Evolutionary conservation across 2,797 vertebrate species (phyloP).

Genomic region (Brachyalestes nurse): DNA sequence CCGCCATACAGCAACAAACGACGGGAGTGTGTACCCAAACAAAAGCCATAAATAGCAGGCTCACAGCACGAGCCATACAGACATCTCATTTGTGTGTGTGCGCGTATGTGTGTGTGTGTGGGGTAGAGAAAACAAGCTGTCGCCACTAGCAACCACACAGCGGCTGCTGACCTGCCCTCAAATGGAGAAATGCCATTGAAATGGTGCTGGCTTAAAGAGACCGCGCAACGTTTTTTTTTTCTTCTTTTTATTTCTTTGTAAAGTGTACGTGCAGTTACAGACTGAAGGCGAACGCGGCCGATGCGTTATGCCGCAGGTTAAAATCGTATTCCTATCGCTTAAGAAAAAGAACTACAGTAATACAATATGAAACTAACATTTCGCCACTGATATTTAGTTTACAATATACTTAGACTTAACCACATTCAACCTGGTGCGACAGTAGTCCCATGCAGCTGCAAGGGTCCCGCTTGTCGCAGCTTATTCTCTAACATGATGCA

Average conservation of each 20-base stretch:
- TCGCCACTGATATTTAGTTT: too few relatives aligned
- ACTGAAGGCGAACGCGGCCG: too few relatives aligned
- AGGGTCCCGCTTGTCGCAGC: too few relatives aligned
- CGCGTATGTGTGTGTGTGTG: not conserved
- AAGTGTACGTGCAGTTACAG: not conserved
- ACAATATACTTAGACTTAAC: too few relatives aligned
- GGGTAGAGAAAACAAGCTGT: slow-evolving; percentile 22
- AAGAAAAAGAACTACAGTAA: too few relatives aligned
- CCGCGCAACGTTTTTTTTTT: not conserved
- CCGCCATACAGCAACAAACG: slow-evolving; percentile 23
- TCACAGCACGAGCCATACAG: slow-evolving; percentile 45
- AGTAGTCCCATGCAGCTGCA: too few relatives aligned
- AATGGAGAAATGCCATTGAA: slow-evolving; percentile 29
- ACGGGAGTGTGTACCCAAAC: slow-evolving; percentile 43
- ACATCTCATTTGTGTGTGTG: slow-evolving; percentile 26
- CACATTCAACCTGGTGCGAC: too few relatives aligned
- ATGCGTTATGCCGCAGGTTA: too few relatives aligned
- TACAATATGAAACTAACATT: too few relatives aligned
- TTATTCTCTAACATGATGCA: too few relatives aligned
- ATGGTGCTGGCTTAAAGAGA: slow-evolving; percentile 32
- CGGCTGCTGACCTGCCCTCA: slow-evolving; percentile 35
- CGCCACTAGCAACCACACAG: slow-evolving; percentile 34
- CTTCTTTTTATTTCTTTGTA: too few relatives aligned
- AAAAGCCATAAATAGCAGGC: slow-evolving; percentile 51
- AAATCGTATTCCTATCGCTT: too few relatives aligned